A percentile compares a stretch with the other conserved stretches of the same genome.
These are phyloP conservation scores for Oreortyx pictus DNA, from an alignment of 2,797 vertebrate genomes.

Conservation along the genomic window DNA sequence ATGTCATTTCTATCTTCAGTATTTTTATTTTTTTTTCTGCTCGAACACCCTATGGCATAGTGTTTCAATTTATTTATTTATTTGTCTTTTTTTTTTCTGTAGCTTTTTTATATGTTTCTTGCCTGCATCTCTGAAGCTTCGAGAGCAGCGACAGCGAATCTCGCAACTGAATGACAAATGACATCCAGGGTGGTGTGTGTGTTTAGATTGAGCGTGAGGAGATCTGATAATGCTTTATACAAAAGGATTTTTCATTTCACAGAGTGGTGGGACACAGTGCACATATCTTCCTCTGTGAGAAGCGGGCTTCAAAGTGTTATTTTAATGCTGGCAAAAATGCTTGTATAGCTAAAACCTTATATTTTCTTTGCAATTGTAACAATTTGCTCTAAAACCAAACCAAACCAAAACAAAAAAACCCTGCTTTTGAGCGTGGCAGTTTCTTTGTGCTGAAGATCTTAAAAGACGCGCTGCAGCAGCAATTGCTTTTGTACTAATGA, in stretches of 20 bases:
- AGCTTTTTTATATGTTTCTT: neutral
- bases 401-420: neutral
- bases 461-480: neutral
- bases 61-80: neutral
- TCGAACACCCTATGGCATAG: neutral
- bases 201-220: neutral
- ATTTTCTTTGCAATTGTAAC: neutral
- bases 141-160: neutral
- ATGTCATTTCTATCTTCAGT: accelerated
- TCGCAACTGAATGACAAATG: neutral
- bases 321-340: neutral
- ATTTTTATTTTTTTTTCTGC: neutral
- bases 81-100: neutral
- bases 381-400: neutral
- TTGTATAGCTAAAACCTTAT: neutral
- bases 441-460: constrained; percentile 9
- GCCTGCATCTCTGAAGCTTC: neutral
- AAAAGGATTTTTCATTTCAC: neutral
- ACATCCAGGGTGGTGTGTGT: neutral
- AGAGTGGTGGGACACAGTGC: neutral
- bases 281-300: neutral
- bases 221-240: neutral
- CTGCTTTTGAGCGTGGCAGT: accelerated
- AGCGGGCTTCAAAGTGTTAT: neutral
- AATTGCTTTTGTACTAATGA: constrained; percentile 23